Evolutionary conservation across 2,797 vertebrate genomes (phyloP).

Genomic region (Chromobotia macracanthus): DNA sequence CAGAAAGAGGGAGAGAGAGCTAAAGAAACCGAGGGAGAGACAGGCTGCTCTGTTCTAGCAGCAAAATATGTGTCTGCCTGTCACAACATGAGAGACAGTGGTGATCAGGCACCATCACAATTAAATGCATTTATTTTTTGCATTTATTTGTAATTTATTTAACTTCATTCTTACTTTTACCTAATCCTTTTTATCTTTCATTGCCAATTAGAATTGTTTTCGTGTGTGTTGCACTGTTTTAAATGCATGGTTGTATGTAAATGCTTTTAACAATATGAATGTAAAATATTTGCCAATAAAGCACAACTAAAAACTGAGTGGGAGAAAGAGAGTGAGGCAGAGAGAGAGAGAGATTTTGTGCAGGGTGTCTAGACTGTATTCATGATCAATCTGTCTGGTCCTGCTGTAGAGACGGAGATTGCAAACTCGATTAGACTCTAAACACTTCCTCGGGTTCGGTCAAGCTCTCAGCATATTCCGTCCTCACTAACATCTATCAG

Average conservation of each 20-base stretch:
- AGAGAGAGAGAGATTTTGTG: slow-evolving; percentile 75
- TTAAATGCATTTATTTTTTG: too few species aligned
- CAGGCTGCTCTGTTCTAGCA: too few species aligned
- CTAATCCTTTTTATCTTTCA: background rate
- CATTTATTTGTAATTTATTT: background rate
- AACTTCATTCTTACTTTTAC: background rate
- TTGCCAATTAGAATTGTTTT: too few species aligned
- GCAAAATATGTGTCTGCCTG: background rate
- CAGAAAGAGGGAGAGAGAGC: background rate
- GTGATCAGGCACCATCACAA: background rate
- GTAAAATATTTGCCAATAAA: background rate
- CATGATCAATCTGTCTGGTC: slow-evolving; percentile 97
- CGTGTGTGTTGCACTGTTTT: too few species aligned
- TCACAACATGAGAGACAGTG: background rate
- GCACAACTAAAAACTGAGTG: background rate
- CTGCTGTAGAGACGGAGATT: slow-evolving; percentile 71
- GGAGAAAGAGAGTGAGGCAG: slow-evolving; percentile 44
- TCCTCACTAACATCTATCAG: slow-evolving; percentile 41
- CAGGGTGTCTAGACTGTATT: slow-evolving; percentile 96
- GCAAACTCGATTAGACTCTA: too few species aligned
- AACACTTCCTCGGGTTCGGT: slow-evolving; percentile 62
- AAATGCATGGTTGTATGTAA: too few species aligned
- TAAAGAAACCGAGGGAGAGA: too few species aligned
- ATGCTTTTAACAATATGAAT: too few species aligned
- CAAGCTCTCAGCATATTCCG: slow-evolving; percentile 63